A percentile compares a stretch with the other conserved stretches of the same genome.
Conservation (phyloP, 2,113 vertebrate genomes). For the Myrmecophaga tridactyla region DNA sequence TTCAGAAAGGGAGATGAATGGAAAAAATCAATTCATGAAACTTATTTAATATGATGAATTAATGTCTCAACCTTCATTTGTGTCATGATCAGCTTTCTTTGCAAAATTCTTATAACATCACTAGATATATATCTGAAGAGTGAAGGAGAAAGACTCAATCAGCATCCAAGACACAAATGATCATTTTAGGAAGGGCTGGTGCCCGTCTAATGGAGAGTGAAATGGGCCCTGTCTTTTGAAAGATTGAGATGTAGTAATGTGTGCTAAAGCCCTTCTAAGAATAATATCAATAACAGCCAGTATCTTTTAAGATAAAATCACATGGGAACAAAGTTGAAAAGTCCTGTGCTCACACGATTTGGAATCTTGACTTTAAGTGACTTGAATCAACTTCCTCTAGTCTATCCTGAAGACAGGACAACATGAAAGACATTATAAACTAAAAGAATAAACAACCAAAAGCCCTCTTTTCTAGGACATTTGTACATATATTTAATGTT, state of each 20-base stretch:
- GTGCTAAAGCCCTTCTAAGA: not conserved
- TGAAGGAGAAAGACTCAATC: not conserved
- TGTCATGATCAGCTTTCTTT: not conserved
- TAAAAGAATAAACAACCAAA: not conserved
- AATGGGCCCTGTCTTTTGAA: constrained; percentile 38
- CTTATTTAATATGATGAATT: not conserved
- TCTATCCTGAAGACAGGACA: not conserved
- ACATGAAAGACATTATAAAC: not conserved
- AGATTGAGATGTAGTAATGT: not conserved
- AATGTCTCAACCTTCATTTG: not conserved
- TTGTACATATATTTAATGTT: not conserved
- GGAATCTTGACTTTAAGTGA: not conserved
- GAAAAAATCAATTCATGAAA: not conserved
- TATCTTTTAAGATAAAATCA: constrained; percentile 17
- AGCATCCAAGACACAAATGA: not conserved
- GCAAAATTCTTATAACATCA: not conserved
- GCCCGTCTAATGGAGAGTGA: not conserved
- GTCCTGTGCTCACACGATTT: not conserved
- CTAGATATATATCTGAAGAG: not conserved
- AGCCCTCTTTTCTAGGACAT: not conserved
- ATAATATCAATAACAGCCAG: not conserved
- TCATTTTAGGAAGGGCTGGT: not conserved
- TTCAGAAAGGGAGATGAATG: not conserved
- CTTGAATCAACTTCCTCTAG: not conserved
- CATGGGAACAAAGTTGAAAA: not conserved